Base-by-base conservation (phyloP, 2,888 invertebrate species). In the Beris morrisii region DNA sequence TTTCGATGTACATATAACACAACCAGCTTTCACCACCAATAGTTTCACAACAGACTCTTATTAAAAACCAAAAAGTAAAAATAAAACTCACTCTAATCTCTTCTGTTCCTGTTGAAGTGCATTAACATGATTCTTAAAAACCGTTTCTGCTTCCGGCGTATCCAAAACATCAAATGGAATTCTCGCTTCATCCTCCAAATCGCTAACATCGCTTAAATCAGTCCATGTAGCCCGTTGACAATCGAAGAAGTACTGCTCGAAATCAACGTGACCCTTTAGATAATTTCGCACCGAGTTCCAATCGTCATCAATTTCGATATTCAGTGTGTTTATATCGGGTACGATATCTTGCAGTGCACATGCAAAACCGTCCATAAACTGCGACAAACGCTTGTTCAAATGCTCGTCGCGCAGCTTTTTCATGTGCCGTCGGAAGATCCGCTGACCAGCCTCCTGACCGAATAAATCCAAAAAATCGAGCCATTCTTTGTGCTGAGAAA, bases 121-220 rank as follows among this genome's bases (percentile, higher is more conserved):
- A 77, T 93, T 95, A 65, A 95, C 86, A 79, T 92, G 95, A 74
- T 93, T 93, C 76, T 93, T 91, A 82, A 93, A 97, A 15, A 94
- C 92, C 4, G 90, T 90, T 76, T 96, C 95, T 0, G 96, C 95
- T 78, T 97, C 96, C 63, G 90, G 88, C 0, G 93, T 91, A 75
- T 93, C 93, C 67, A 97, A 83, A 67, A 97, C 90, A 79, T 96
- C 95, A 79, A 92, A 93, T 0, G 97, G 97, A 76, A 97, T 93
- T 75, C 95, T 87, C 31, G 86, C 83, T 75, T 91, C 91, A 71
- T 85, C 84, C 70, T 83, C 83, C 43, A 80, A 78, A 73, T 83
- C 83, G 79, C 84, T 87, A 78, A 80, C 86, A 71, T 89, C 87
- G 55, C 87, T 83, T 71, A 87, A 82, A 79, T 89, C 90, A 70